A percentile compares a stretch with the other conserved stretches of the same genome.
These are phyloP conservation scores for Perithous albicinctus DNA, from an alignment of 2,888 invertebrate genomes.

Conservation along the genomic window DNA sequence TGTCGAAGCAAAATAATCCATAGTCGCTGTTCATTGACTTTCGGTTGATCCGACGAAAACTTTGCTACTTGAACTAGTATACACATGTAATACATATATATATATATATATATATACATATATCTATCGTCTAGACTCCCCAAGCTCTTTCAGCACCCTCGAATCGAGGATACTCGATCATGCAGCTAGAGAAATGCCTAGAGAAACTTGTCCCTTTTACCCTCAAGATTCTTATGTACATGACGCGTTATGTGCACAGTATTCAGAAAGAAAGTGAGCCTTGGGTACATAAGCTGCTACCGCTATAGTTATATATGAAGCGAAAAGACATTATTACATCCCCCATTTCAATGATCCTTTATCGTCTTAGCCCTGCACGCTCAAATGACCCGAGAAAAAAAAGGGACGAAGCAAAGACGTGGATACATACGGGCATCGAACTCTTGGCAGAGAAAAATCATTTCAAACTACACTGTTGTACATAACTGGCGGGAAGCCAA, in stretches of 20 bases:
- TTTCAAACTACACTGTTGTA: slow-evolving; percentile 27
- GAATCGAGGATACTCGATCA: slow-evolving; percentile 57
- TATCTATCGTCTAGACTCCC: slow-evolving; percentile 55
- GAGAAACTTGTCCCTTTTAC: slow-evolving; percentile 17
- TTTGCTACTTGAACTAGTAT: background rate
- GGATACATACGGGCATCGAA: slow-evolving; percentile 15
- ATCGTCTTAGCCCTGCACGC: slow-evolving; percentile 38
- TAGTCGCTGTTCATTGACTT: slow-evolving; percentile 25
- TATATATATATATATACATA: slow-evolving; percentile 11
- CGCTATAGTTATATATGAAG: background rate
- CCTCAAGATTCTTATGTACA: slow-evolving; percentile 26
- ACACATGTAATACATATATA: too few species aligned
- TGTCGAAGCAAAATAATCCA: background rate
- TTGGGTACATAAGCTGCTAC: slow-evolving; percentile 22
- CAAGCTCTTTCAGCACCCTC: slow-evolving; percentile 48
- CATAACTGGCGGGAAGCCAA: slow-evolving; percentile 55
- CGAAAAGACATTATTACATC: slow-evolving; percentile 37
- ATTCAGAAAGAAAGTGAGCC: slow-evolving; percentile 13
- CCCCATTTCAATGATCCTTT: slow-evolving; percentile 35
- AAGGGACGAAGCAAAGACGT: slow-evolving; percentile 14
- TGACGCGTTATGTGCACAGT: slow-evolving; percentile 42
- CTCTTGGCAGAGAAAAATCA: slow-evolving; percentile 55
- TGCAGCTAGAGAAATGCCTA: slow-evolving; percentile 49
- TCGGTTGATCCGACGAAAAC: slow-evolving; percentile 31
- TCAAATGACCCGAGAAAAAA: too few species aligned